phyloP scores from a whole-genome alignment of 2,888 invertebrate genomes.

The Cryptus armator region DNA sequence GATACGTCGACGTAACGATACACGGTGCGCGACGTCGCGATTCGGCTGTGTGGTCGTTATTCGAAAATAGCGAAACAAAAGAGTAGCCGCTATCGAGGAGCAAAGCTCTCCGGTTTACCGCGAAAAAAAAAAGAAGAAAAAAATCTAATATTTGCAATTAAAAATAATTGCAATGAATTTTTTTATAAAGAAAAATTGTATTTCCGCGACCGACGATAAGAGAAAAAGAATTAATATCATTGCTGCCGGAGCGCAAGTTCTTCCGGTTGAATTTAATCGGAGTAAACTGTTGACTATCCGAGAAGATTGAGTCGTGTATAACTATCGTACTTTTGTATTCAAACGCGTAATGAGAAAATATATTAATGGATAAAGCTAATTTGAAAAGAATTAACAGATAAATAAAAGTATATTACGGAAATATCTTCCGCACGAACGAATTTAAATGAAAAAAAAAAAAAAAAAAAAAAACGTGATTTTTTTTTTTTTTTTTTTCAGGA shows the following conservation, averaged over 20 bases:
- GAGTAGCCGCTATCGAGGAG: constrained; percentile 16
- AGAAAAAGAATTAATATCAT: constrained; percentile 36
- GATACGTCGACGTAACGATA: constrained; percentile 26
- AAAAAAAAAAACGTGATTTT: no score
- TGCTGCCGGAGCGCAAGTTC: neutral
- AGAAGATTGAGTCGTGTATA: no score
- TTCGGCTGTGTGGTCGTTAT: constrained; percentile 31
- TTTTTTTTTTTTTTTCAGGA: no score
- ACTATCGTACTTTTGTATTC: neutral
- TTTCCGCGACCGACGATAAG: constrained; percentile 12
- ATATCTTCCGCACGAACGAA: constrained; percentile 1
- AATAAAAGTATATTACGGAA: constrained; percentile 3
- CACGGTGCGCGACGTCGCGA: constrained; percentile 1
- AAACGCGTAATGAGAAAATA: constrained; percentile 16
- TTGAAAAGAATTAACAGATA: constrained; percentile 11
- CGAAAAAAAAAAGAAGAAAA: neutral
- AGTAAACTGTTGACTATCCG: no score
- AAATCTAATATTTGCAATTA: constrained; percentile 48
- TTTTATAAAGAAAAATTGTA: constrained; percentile 11
- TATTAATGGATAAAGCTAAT: neutral
- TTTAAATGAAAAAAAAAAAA: constrained; percentile 30
- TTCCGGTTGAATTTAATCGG: neutral
- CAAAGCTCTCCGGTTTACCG: neutral
- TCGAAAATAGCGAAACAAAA: constrained; percentile 6
- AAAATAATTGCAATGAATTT: constrained; percentile 46